Conservation (phyloP, 2,888 invertebrate species). For the Sarcophaga variegata region DNA sequence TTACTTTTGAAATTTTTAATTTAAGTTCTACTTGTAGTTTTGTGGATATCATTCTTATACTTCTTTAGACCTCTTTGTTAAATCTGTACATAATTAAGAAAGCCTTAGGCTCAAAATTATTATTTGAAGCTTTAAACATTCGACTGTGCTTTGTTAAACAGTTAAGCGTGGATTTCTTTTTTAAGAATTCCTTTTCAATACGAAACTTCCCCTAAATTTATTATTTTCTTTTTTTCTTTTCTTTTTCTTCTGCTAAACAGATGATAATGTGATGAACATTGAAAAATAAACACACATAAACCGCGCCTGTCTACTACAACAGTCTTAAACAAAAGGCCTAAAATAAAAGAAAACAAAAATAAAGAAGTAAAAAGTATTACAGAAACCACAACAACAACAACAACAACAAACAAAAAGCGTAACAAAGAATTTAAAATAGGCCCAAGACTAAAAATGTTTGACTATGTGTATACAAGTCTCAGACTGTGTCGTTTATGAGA, state of each 20-base stretch:
- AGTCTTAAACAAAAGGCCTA: conserved; percentile 16
- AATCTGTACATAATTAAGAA: no score
- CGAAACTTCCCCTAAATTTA: background rate
- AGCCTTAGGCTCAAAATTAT: no score
- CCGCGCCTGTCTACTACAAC: conserved; percentile 55
- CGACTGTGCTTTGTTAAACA: no score
- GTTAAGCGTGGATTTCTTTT: background rate
- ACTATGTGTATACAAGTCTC: no score
- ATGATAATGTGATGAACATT: conserved; percentile 9
- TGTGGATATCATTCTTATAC: no score
- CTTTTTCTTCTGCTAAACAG: background rate
- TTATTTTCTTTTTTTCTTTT: background rate
- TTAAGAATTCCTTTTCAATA: background rate
- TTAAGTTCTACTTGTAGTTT: no score
- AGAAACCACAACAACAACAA: conserved; percentile 28
- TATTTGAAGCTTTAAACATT: no score
- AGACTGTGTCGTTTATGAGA: background rate
- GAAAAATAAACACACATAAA: conserved; percentile 41
- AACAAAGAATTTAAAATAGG: no score
- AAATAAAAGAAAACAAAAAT: background rate
- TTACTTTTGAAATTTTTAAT: no score
- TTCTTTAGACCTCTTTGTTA: no score
- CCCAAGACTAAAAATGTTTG: no score
- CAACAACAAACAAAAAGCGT: background rate
- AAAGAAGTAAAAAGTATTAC: conserved; percentile 12